Conservation (phyloP, 2,888 invertebrate genomes). For the Pandemis cinnamomeana region DNA sequence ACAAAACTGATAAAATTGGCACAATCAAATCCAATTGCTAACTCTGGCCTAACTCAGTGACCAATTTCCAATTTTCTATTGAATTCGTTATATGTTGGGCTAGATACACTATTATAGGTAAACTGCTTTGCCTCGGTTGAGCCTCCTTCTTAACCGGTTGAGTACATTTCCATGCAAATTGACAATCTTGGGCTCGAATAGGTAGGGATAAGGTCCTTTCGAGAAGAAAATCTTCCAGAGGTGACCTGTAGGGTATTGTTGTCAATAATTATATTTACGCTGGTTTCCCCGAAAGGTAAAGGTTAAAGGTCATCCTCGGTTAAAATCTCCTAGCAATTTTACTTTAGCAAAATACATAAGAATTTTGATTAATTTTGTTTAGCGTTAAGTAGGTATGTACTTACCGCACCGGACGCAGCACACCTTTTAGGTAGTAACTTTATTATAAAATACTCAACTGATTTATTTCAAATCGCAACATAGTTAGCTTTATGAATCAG, state of each 20-base stretch:
- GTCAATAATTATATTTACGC: slow-evolving; percentile 13
- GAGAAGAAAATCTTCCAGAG: slow-evolving; percentile 23
- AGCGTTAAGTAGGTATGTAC: too few species aligned
- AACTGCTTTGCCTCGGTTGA: slow-evolving; percentile 24
- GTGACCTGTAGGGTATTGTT: slow-evolving; percentile 7
- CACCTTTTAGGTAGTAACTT: too few species aligned
- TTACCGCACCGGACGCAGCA: too few species aligned
- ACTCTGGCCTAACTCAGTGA: neutral
- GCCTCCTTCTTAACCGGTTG: slow-evolving; percentile 26
- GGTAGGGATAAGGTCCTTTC: slow-evolving; percentile 25
- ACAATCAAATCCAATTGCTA: slow-evolving; percentile 21
- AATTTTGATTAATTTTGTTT: too few species aligned
- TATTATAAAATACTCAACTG: too few species aligned
- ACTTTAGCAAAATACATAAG: neutral
- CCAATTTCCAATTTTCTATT: slow-evolving; percentile 30
- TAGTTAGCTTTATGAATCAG: too few species aligned
- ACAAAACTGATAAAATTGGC: slow-evolving; percentile 7
- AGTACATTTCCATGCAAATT: slow-evolving; percentile 40
- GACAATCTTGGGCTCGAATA: slow-evolving; percentile 30
- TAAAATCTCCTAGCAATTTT: neutral
- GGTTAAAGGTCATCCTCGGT: neutral
- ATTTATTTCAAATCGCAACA: too few species aligned
- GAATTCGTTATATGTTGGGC: slow-evolving; percentile 25
- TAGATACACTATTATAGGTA: slow-evolving; percentile 35
- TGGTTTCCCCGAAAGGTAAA: neutral